Evolutionary conservation across 2,113 vertebrate genomes (phyloP), one percentile per base, ranked within the genome.

Genomic region (Herpetotheres cachinnans): DNA sequence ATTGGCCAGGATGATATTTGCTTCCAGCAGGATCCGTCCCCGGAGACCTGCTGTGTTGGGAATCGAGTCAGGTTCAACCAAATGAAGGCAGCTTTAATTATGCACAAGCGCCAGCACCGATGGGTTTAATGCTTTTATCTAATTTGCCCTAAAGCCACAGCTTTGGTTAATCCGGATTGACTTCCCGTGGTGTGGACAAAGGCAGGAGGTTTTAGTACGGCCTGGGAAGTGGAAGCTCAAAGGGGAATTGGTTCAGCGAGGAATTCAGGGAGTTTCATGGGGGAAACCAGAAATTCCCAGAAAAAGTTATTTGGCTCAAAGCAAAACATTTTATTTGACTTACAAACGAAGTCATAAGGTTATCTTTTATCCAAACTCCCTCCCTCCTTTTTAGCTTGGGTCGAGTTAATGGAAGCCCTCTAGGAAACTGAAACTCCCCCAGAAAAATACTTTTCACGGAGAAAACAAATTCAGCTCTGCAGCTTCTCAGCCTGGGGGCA

Each of bases 51-150:
- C 52, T 0, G 0, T 38, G 87, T 56, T 90, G 87, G 85, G 70
- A 93, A 87, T 38, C 0, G 3, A 63, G 32, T 81, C 47, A 30
- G 56, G 74, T 82, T 74, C 55, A 26, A 21, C 55, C 14, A 0
- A 78, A 30, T 1, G 4, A 73, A 66, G 50, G 49, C 4, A 2
- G 59, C 61, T 80, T 88, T 58, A 74, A 85, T 74, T 46, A 44
- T 8, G 10, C 10, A 3, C 4, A 2, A 54, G 49, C 22, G 0
- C 49, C 1, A 1, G 56, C 30, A 44, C 34, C 0, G 0, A 38
- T 26, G 50, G 26, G 30, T 86, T 93, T 77, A 38, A 30, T 59
- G 72, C 29, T 69, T 80, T 81, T 16, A 47, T 58, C 69, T 4
- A 30, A 29, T 82, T 86, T 2, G 2, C 21, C 19, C 49, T n/a